phyloP scores from a whole-genome alignment of 2,113 vertebrate species.

The Okapia johnstoni region DNA sequence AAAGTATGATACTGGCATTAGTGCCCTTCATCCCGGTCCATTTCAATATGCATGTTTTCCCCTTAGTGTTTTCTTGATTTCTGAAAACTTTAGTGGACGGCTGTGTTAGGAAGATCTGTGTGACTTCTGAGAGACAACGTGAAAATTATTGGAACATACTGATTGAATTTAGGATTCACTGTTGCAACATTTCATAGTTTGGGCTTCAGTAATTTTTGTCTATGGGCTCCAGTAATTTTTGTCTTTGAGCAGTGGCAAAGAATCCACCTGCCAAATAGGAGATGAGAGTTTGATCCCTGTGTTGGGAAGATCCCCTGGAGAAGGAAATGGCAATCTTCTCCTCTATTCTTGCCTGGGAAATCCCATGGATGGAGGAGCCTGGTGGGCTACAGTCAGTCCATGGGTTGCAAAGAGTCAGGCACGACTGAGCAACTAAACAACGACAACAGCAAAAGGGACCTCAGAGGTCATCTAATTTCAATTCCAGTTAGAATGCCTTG shows the following conservation, averaged over 20 bases:
- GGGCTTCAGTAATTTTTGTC: background rate
- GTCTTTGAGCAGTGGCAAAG: background rate
- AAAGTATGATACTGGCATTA: background rate
- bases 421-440: background rate
- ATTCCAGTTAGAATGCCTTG: background rate
- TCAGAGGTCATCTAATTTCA: background rate
- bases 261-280: background rate
- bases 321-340: background rate
- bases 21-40: background rate
- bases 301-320: background rate
- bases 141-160: background rate
- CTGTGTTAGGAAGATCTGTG: background rate
- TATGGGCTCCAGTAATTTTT: background rate
- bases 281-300: background rate
- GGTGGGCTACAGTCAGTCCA: background rate
- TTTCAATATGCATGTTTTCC: background rate
- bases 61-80: conserved; percentile 7
- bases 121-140: background rate
- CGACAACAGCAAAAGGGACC: background rate
- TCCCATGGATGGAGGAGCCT: background rate
- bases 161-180: background rate
- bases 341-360: background rate
- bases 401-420: background rate
- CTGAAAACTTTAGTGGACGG: background rate
- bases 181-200: conserved; percentile 2